These are phyloP conservation scores for Poecilia gillii DNA, from an alignment of 2,797 vertebrate species.

Conservation along the genomic window DNA sequence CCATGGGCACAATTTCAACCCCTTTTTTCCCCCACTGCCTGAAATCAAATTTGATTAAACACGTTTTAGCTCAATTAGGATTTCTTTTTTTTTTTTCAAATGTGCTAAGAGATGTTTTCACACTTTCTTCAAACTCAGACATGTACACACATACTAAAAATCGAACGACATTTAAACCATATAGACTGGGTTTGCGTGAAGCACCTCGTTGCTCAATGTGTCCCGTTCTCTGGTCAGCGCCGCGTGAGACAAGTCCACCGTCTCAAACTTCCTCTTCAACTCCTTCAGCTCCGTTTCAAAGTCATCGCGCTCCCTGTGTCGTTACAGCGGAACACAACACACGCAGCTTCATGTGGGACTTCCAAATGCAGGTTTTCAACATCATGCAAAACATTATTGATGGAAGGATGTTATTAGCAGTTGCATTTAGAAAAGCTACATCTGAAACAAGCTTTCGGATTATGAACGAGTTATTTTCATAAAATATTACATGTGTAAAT, in stretches of 20 bases:
- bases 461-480: no score
- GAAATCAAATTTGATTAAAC: neutral
- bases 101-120: neutral
- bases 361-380: neutral
- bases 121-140: neutral
- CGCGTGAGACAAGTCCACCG: conserved; percentile 84
- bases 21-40: neutral
- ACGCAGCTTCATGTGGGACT: neutral
- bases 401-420: no score
- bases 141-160: neutral
- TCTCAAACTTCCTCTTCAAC: conserved; percentile 86
- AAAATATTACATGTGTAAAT: no score
- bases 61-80: neutral
- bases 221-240: conserved; percentile 87
- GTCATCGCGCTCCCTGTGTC: conserved; percentile 88
- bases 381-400: neutral
- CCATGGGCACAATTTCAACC: neutral
- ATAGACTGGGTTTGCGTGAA: neutral
- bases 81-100: neutral
- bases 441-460: neutral
- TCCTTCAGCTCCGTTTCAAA: conserved; percentile 89
- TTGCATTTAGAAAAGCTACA: neutral
- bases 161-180: neutral
- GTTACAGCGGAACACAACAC: neutral
- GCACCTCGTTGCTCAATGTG: conserved; percentile 91